Percentiles rank a stretch among this genome's conserved stretches.
These are phyloP conservation scores for Harlomillsia oculata DNA, from an alignment of 1,140 invertebrate genomes.

Conservation along the genomic window DNA sequence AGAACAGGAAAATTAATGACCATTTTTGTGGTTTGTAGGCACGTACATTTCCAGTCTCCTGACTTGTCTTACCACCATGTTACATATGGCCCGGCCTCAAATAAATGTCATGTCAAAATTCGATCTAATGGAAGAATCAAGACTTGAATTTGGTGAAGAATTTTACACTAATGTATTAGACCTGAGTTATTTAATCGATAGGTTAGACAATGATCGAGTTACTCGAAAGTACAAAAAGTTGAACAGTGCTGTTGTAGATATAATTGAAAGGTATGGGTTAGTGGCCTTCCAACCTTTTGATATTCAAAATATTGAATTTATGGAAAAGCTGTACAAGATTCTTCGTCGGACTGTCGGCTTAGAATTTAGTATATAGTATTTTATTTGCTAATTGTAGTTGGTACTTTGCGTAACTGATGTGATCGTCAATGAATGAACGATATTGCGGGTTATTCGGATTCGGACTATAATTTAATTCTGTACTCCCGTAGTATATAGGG, in stretches of 20 bases:
- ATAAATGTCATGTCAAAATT: slow-evolving; percentile 94
- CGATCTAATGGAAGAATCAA: slow-evolving; percentile 76
- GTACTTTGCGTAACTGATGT: too few species aligned
- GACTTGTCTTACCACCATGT: slow-evolving; percentile 84
- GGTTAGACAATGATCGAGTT: slow-evolving; percentile 59
- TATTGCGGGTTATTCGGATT: too few species aligned
- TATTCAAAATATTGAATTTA: slow-evolving; percentile 59
- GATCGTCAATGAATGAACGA: too few species aligned
- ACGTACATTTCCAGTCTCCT: slow-evolving; percentile 82
- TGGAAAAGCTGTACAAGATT: slow-evolving; percentile 61
- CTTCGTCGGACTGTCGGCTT: too few species aligned
- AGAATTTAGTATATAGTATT: too few species aligned
- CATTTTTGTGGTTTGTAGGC: slow-evolving; percentile 42
- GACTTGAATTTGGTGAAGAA: slow-evolving; percentile 79
- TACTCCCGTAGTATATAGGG: too few species aligned
- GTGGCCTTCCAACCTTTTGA: slow-evolving; percentile 79
- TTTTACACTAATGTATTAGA: slow-evolving; percentile 96
- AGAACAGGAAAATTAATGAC: too few species aligned
- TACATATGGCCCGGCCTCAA: slow-evolving; percentile 86
- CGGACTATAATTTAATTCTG: too few species aligned
- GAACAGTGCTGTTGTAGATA: slow-evolving; percentile 70
- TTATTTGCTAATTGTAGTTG: too few species aligned
- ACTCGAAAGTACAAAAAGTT: slow-evolving; percentile 71
- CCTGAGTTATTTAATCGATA: slow-evolving; percentile 78
- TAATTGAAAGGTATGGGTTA: slow-evolving; percentile 86